Percentiles rank a stretch among this genome's conserved stretches.
These are phyloP conservation scores for Patella ulyssiponensis DNA, from an alignment of 2,888 invertebrate genomes.

Conservation along the genomic window DNA sequence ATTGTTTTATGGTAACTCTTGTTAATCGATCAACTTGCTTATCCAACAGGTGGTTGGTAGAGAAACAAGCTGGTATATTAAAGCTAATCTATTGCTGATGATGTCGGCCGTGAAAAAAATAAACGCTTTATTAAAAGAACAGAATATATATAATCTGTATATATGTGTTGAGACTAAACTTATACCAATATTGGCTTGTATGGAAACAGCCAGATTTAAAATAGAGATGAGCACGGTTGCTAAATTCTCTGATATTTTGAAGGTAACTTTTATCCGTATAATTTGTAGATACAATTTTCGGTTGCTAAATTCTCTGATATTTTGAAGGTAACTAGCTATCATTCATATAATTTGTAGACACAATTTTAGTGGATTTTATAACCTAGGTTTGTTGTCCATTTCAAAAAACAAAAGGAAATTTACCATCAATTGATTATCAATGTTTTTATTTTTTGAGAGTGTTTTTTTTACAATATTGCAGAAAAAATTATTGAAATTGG, in stretches of 20 bases:
- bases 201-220: slow-evolving; percentile 55
- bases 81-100: slow-evolving; percentile 34
- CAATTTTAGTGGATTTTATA: too few species aligned
- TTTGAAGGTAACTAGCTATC: slow-evolving; percentile 55
- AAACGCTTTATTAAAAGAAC: slow-evolving; percentile 42
- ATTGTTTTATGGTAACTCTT: too few species aligned
- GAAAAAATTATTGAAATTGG: slow-evolving; percentile 52
- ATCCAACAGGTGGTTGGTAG: not conserved
- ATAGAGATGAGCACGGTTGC: slow-evolving; percentile 53
- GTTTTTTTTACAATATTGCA: slow-evolving; percentile 27
- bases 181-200: slow-evolving; percentile 57
- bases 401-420: too few species aligned
- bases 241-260: slow-evolving; percentile 55
- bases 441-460: too few species aligned
- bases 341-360: not conserved
- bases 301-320: slow-evolving; percentile 54
- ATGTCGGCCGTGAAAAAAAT: slow-evolving; percentile 36
- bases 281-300: not conserved
- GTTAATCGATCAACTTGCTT: too few species aligned
- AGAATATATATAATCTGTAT: slow-evolving; percentile 56
- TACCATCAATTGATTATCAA: too few species aligned
- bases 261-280: slow-evolving; percentile 42
- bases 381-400: too few species aligned
- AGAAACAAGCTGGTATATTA: slow-evolving; percentile 24
- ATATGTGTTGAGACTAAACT: slow-evolving; percentile 57